A percentile compares a stretch with the other conserved stretches of the same genome.
Evolutionary conservation across 2,113 vertebrate species (phyloP).

Genomic region (Halcyon malimbica): DNA sequence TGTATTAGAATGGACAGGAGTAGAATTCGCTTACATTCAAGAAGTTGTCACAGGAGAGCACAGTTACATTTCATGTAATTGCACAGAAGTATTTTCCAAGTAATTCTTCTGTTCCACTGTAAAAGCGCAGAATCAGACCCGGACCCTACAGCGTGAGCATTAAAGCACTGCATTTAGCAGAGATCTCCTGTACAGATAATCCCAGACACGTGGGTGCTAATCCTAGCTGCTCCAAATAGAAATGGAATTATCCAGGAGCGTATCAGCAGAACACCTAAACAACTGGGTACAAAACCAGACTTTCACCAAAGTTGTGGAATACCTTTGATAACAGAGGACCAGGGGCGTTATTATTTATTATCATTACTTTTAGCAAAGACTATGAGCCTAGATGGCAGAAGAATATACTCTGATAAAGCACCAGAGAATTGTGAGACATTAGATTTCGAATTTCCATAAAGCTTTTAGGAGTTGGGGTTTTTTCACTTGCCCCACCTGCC

Average conservation of each 20-base stretch:
- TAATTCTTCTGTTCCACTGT: not conserved
- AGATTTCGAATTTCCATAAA: not conserved
- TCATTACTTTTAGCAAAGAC: not conserved
- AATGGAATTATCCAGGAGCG: not conserved
- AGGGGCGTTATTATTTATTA: not conserved
- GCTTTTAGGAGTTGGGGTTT: not conserved
- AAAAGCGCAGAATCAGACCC: not conserved
- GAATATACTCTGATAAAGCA: not conserved
- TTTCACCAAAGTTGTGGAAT: not conserved
- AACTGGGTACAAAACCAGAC: not conserved
- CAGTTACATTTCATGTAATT: not conserved
- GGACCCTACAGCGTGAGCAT: not conserved
- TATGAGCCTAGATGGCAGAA: not conserved
- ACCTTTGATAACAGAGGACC: not conserved
- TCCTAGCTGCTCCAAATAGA: not conserved
- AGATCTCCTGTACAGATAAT: not conserved
- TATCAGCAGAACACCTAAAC: not conserved
- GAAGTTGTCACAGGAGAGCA: not conserved
- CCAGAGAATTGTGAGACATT: not conserved
- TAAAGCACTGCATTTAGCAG: not conserved
- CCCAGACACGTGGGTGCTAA: not conserved
- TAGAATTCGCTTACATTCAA: not conserved
- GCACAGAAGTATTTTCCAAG: not conserved
- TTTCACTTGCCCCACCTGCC: slow-evolving; percentile 3
- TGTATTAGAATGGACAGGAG: not conserved